Evolutionary conservation across 2,113 vertebrate species (phyloP), one percentile per base, ranked within the genome.

Genomic region (Trinectes maculatus): DNA sequence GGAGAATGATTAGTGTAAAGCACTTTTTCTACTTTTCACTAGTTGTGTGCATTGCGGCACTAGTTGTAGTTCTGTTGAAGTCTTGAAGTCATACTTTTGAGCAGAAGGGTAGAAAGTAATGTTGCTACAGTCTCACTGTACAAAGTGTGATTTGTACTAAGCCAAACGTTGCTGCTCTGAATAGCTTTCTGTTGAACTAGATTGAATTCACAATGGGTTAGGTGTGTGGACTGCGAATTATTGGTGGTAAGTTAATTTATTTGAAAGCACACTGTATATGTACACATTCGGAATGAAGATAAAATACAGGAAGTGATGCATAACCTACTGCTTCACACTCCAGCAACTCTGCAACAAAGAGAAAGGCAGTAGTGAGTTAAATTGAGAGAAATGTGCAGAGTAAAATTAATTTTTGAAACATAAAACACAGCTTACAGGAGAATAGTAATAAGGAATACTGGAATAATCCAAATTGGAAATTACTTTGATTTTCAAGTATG

Each of bases 11-110:
- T 33, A 6, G 37, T 54, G 51, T 84, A 31, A 80, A 82, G 70
- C 84, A 85, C 12, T 24, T 69, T 39, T 53, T 55, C 37, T 33
- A 33, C 21, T 29, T 74, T 55, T 77, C 11, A 47, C 18, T 57
- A 25, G 8, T 48, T 66, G 0, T 4, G 33, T 29, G 13, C 19
- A 47, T 9, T 69, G 37, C 59, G 31, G 33, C 19, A 39, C 43
- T 24, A 4, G 13, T 58, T 73, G 39, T 26, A 24, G 16, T 9
- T 62, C 15, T 51, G 24, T 5, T 46, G 24, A n/a, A n/a, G n/a
- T n/a, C n/a, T n/a, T n/a, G 24, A 69, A 36, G n/a, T 66, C 67
- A 46, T 25, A 53, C 7, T 63, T 36, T 3, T 63, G 21, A 11
- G 21, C 26, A 22, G n/a, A n/a, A n/a, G n/a, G n/a, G n/a, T n/a